A percentile compares a stretch with the other conserved stretches of the same genome.
Evolutionary conservation across 92 coral and sea anemone genomes (phyloP).

Genomic region (Heteractis magnifica): DNA sequence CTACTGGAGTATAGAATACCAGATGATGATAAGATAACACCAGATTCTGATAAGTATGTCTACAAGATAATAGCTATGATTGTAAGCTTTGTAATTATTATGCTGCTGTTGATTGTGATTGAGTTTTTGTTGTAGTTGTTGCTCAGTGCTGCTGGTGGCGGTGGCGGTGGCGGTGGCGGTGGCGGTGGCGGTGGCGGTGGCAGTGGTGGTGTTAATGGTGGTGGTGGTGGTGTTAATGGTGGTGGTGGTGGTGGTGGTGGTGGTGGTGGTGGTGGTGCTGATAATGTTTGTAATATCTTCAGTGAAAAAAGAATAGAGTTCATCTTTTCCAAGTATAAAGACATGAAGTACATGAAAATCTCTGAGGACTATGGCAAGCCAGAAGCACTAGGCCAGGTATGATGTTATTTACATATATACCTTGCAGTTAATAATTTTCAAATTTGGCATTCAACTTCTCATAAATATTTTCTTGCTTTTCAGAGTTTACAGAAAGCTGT

Average conservation of each 20-base stretch:
- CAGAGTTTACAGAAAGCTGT: conserved; percentile 63
- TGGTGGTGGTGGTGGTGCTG: too few relatives aligned
- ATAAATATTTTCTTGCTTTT: not conserved
- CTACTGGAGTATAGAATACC: conserved; percentile 76
- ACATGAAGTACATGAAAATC: conserved; percentile 77
- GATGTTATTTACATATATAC: not conserved
- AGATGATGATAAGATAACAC: conserved; percentile 88
- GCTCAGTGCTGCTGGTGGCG: too few relatives aligned
- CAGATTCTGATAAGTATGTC: conserved; percentile 62
- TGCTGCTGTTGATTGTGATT: too few relatives aligned
- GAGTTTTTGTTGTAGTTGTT: too few relatives aligned
- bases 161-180: too few relatives aligned
- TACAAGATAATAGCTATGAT: too few relatives aligned
- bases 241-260: too few relatives aligned
- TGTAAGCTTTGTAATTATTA: too few relatives aligned
- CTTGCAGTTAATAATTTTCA: not conserved
- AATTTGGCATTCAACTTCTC: not conserved
- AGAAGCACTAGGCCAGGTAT: conserved; percentile 83
- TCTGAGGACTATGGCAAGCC: conserved; percentile 72
- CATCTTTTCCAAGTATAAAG: conserved; percentile 76
- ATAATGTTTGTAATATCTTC: not conserved
- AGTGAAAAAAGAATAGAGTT: conserved; percentile 83
- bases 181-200: too few relatives aligned
- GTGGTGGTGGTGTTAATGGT: too few relatives aligned
- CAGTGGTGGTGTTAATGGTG: too few relatives aligned